A percentile compares a stretch with the other conserved stretches of the same genome.
These are phyloP conservation scores for Orientallactaga bullata DNA, from an alignment of 2,113 vertebrate species.

Conservation along the genomic window DNA sequence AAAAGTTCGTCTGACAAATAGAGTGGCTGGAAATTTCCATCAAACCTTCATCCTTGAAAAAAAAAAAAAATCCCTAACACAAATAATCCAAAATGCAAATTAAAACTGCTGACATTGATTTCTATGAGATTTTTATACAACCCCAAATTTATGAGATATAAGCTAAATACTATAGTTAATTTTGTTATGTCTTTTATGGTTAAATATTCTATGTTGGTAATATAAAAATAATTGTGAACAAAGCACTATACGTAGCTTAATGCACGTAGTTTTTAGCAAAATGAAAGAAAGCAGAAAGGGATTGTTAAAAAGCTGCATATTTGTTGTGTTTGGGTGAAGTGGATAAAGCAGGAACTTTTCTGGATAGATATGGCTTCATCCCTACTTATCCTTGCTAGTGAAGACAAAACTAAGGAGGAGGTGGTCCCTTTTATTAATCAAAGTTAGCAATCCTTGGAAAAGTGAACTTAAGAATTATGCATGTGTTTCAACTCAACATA, in stretches of 20 bases:
- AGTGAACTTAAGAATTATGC: background rate
- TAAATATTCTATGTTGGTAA: background rate
- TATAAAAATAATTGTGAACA: slow-evolving; percentile 12
- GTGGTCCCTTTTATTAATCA: background rate
- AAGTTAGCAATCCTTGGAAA: background rate
- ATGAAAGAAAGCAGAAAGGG: background rate
- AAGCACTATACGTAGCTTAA: background rate
- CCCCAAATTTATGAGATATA: background rate
- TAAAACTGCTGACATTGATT: background rate
- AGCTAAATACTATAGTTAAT: slow-evolving; percentile 31
- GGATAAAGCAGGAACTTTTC: background rate
- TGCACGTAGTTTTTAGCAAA: background rate
- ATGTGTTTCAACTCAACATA: background rate
- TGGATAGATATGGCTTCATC: background rate
- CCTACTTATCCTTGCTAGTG: background rate
- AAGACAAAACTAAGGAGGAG: background rate
- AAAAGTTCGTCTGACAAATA: slow-evolving; percentile 19
- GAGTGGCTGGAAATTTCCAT: slow-evolving; percentile 19
- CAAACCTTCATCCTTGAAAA: background rate
- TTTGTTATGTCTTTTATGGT: background rate
- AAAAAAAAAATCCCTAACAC: background rate
- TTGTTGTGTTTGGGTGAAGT: background rate
- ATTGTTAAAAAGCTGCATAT: background rate
- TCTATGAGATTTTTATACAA: background rate
- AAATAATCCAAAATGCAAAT: background rate